Base-by-base conservation (phyloP, 2,797 vertebrate genomes). In the Hoplostethus mediterraneus region DNA sequence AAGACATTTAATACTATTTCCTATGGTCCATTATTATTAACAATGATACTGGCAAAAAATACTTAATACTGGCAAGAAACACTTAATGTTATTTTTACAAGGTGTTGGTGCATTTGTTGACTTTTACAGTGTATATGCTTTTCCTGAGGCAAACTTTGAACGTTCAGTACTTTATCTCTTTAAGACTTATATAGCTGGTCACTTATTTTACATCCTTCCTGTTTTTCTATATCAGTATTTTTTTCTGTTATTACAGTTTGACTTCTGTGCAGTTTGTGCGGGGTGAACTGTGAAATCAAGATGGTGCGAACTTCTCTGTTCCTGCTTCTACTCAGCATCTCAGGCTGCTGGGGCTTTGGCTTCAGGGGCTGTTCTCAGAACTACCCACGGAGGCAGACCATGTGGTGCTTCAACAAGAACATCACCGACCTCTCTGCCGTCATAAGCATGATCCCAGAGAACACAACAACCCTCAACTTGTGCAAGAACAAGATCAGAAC, bases 401-500 rank as follows among this genome's bases (percentile, higher is more conserved):
- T 79, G 59, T 84, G 75, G 73, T 83, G 84, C 67, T 58, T 17
- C 33, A 68, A 73, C 63, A 5, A 0, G 6, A 63, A 77, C 42
- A 83, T 79, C 1, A 63, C 3, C 1, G 71, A 82, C 68, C 54
- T 86, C 11, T 25, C 73, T 3, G 76, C 56, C 0, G 81, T 81
- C 1, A 0, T 77, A 10, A 12, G 28, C 11, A 40, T 44, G 62
- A 14, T 88, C n/a, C 67, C 83, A 17, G 42, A 55, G 1, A 81
- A 86, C 51, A 33, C 9, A 38, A 42, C 55, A 12, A 14, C 5
- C 0, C 65, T 80, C 44, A 80, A 56, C 5, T 60, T 85, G 44
- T 62, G 49, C 9, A 79, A 56, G 45, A 84, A 86, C 59, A 71
- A 44, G n/a, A 78, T 83, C 74, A 5, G 1, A 40, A 40, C 56